These are phyloP conservation scores for Labrus mixtus DNA, from an alignment of 2,113 vertebrate genomes.

Conservation along the genomic window DNA sequence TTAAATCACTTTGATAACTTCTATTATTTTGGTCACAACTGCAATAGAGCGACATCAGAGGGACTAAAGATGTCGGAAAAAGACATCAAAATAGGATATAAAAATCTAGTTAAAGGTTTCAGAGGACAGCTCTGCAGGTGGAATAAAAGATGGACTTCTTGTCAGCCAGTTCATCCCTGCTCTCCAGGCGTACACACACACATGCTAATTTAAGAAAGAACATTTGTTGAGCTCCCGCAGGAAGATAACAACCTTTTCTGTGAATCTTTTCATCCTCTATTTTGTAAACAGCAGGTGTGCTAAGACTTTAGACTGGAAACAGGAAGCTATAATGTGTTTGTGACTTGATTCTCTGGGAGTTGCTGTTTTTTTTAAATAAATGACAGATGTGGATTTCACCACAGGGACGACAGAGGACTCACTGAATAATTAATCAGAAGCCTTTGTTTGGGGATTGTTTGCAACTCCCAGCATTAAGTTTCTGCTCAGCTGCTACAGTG, in stretches of 20 bases:
- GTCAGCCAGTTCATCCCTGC: neutral
- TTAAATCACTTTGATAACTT: too few species aligned
- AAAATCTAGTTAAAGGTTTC: too few species aligned
- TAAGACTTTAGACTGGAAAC: constrained; percentile 54
- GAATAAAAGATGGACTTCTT: too few species aligned
- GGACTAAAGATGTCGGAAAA: too few species aligned
- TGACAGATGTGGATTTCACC: constrained; percentile 79
- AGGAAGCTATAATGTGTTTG: constrained; percentile 64
- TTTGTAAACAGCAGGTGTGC: constrained; percentile 71
- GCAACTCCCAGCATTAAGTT: constrained; percentile 62
- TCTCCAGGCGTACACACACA: constrained; percentile 2
- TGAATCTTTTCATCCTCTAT: constrained; percentile 52
- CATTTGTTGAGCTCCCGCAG: constrained; percentile 8
- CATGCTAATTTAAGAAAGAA: constrained; percentile 1
- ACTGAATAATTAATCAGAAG: constrained; percentile 79
- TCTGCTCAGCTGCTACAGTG: constrained; percentile 65
- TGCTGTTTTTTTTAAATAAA: constrained; percentile 68
- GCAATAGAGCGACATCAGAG: too few species aligned
- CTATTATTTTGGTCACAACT: too few species aligned
- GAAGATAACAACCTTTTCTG: constrained; percentile 43
- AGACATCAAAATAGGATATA: too few species aligned
- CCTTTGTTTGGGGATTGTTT: constrained; percentile 66
- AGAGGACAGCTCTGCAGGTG: too few species aligned
- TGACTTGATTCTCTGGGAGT: constrained; percentile 68
- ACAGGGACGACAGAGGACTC: constrained; percentile 52